These are phyloP conservation scores for Lytechinus variegatus DNA, from an alignment of 35 echinoderm and acorn worm species.

Conservation along the genomic window DNA sequence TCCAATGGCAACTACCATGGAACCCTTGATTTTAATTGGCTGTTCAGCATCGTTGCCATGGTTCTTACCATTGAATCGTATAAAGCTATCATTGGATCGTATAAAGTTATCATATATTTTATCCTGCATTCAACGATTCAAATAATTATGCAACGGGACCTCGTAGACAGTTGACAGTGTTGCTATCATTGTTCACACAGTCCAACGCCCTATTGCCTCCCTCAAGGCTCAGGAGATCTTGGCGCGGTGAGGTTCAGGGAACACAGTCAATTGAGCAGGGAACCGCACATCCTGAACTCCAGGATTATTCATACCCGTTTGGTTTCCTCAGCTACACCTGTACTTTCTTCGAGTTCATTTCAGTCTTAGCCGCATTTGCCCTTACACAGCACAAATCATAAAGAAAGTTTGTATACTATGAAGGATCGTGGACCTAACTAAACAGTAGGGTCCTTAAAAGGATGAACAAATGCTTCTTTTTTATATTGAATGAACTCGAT, in stretches of 20 bases:
- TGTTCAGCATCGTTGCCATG: too few relatives aligned
- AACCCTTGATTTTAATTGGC: too few relatives aligned
- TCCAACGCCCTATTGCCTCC: neutral
- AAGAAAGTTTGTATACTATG: neutral
- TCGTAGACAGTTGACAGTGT: neutral
- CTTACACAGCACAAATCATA: neutral
- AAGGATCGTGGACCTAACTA: too few relatives aligned
- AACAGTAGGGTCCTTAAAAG: too few relatives aligned
- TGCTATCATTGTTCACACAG: neutral
- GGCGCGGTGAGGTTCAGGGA: neutral
- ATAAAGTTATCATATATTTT: too few relatives aligned
- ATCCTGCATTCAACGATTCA: too few relatives aligned
- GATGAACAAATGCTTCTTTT: too few relatives aligned
- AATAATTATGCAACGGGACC: neutral
- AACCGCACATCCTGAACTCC: neutral
- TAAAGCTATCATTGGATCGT: too few relatives aligned
- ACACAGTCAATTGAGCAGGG: neutral
- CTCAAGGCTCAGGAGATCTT: neutral
- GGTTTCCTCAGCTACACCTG: neutral
- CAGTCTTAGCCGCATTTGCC: neutral
- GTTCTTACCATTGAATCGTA: too few relatives aligned
- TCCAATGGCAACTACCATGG: too few relatives aligned
- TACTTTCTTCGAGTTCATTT: constrained; percentile 5
- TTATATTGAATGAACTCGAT: too few relatives aligned
- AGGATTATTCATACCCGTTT: constrained; percentile 6